Conservation (phyloP, 1,140 invertebrate genomes). For the Lordiphosa mommai region DNA sequence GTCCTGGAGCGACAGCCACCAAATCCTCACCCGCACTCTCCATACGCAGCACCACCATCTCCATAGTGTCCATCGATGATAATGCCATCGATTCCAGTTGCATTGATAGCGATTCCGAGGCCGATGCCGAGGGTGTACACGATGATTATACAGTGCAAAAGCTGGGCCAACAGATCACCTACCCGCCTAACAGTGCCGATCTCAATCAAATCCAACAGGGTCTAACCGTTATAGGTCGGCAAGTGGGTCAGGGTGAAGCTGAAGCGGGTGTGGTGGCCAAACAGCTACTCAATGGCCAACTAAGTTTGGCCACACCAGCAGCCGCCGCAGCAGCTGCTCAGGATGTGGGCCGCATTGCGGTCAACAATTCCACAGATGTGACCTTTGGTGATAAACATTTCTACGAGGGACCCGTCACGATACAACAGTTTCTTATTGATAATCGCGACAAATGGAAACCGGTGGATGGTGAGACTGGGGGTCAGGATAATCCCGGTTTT, state of each 20-base stretch:
- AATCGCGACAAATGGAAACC: constrained; percentile 73
- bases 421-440: constrained; percentile 83
- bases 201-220: constrained; percentile 48
- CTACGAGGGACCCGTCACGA: constrained; percentile 84
- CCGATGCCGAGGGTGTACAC: constrained; percentile 43
- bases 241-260: constrained; percentile 29
- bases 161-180: constrained; percentile 64
- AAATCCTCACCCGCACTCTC: constrained; percentile 56
- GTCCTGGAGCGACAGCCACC: constrained; percentile 2
- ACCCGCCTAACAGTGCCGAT: constrained; percentile 54
- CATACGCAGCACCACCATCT: constrained; percentile 67
- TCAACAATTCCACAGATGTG: constrained; percentile 83
- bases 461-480: constrained; percentile 26
- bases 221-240: constrained; percentile 48
- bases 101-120: constrained; percentile 71
- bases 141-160: constrained; percentile 69
- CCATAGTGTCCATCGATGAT: constrained; percentile 72
- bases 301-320: constrained; percentile 27
- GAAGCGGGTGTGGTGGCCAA: constrained; percentile 40
- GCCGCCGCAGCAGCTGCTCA: constrained; percentile 32
- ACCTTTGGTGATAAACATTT: constrained; percentile 84
- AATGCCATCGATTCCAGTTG: constrained; percentile 72
- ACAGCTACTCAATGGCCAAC: constrained; percentile 50
- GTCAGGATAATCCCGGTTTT: constrained; percentile 65
- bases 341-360: constrained; percentile 81